Conservation (phyloP, 2,113 vertebrate species). For the Nerophis ophidion region DNA sequence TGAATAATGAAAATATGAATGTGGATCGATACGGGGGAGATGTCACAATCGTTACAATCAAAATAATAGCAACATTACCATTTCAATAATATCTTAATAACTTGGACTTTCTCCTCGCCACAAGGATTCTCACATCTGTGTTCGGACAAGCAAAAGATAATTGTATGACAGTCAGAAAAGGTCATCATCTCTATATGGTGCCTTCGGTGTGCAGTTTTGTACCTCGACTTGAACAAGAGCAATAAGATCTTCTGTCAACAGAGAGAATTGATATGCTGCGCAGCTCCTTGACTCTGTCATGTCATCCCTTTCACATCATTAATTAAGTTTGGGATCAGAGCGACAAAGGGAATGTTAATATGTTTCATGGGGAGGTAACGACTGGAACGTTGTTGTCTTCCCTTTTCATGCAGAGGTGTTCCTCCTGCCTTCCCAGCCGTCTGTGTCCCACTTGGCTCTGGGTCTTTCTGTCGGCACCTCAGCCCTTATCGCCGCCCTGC, state of each 20-base stretch:
- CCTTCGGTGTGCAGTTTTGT: constrained; percentile 28
- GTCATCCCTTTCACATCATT: constrained; percentile 62
- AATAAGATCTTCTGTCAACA: constrained; percentile 20
- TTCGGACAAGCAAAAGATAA: constrained; percentile 41
- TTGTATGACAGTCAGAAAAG: constrained; percentile 36
- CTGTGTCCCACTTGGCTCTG: constrained; percentile 84
- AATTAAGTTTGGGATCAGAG: constrained; percentile 55
- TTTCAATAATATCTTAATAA: constrained; percentile 41
- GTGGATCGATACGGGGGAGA: constrained; percentile 13
- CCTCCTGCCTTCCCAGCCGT: constrained; percentile 34
- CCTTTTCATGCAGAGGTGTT: constrained; percentile 42
- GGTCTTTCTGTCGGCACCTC: constrained; percentile 92
- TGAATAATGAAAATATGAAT: constrained; percentile 29
- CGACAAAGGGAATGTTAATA: constrained; percentile 50
- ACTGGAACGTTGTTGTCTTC: constrained; percentile 39
- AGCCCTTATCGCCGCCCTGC: constrained; percentile 87
- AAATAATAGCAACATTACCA: constrained; percentile 35
- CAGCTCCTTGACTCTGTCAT: constrained; percentile 50
- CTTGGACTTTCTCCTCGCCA: constrained; percentile 30
- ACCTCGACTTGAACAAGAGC: constrained; percentile 29
- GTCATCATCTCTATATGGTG: constrained; percentile 39
- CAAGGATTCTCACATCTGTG: constrained; percentile 39
- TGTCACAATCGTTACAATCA: constrained; percentile 29
- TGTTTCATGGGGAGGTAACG: constrained; percentile 41
- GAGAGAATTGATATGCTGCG: constrained; percentile 46